phyloP scores from a whole-genome alignment of 2,113 vertebrate genomes.

The Chroicocephalus ridibundus region DNA sequence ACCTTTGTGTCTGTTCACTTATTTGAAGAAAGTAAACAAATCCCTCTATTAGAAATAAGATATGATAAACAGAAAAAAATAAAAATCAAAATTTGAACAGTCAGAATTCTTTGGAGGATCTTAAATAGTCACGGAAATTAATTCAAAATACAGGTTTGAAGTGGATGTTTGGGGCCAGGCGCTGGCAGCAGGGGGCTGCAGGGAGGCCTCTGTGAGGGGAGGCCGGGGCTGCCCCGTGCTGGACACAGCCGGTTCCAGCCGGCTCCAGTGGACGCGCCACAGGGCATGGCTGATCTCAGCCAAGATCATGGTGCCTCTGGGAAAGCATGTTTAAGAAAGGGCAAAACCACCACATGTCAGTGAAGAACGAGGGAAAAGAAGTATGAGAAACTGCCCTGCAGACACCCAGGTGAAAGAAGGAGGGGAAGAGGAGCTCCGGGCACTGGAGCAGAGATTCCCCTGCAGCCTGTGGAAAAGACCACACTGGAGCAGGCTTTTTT shows the following conservation, averaged over 20 bases:
- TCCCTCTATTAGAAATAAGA: background rate
- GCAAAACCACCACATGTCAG: background rate
- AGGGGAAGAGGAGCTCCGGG: background rate
- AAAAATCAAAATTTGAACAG: background rate
- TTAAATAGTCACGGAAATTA: background rate
- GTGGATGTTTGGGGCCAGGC: too few relatives aligned
- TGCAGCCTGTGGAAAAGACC: background rate
- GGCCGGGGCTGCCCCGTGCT: fast-evolving
- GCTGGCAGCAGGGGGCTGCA: fast-evolving
- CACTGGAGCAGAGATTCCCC: background rate
- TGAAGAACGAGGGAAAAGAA: background rate
- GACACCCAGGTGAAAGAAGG: background rate
- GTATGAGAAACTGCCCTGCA: background rate
- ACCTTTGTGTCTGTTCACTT: background rate
- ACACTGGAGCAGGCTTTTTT: background rate
- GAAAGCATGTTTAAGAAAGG: background rate
- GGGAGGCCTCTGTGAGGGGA: background rate
- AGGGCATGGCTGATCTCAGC: fast-evolving
- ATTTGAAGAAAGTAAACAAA: background rate
- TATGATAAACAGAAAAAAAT: background rate
- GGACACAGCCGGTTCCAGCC: background rate
- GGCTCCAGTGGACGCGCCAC: fast-evolving
- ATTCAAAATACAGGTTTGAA: background rate
- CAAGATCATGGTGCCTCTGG: fast-evolving
- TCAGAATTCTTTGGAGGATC: background rate